These are phyloP conservation scores for Tetramorium alpestre DNA, from an alignment of 1,140 invertebrate genomes.

Conservation along the genomic window DNA sequence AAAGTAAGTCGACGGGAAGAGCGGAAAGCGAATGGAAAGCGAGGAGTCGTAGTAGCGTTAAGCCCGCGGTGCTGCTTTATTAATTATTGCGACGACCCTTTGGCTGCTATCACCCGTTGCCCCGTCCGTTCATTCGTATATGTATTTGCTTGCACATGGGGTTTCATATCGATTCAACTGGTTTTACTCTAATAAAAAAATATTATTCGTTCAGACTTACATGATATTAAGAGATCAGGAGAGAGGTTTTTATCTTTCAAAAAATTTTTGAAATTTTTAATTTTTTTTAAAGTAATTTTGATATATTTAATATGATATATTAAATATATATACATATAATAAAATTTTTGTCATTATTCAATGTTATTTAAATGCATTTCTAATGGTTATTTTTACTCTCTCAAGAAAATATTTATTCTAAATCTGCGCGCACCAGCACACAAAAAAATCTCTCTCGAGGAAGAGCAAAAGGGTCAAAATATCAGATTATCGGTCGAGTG, in stretches of 20 bases:
- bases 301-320: background rate
- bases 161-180: conserved; percentile 61
- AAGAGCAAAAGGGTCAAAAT: conserved; percentile 7
- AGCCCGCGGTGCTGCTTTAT: conserved; percentile 70
- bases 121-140: background rate
- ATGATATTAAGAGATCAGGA: conserved; percentile 1
- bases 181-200: conserved; percentile 52
- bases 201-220: background rate
- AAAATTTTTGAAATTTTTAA: background rate
- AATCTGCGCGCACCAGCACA: background rate
- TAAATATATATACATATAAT: background rate
- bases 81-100: conserved; percentile 75
- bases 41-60: conserved; percentile 63
- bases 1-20: conserved; percentile 72
- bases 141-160: conserved; percentile 24
- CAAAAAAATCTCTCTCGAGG: conserved; percentile 33
- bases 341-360: background rate
- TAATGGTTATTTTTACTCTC: no score
- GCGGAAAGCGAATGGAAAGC: conserved; percentile 65
- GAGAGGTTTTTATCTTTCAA: background rate
- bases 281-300: background rate
- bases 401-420: background rate
- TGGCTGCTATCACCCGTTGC: conserved; percentile 12
- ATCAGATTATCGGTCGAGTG: conserved; percentile 55
- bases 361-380: background rate